phyloP scores from a whole-genome alignment of 2,113 vertebrate species.

The Dryoscopus gambensis region DNA sequence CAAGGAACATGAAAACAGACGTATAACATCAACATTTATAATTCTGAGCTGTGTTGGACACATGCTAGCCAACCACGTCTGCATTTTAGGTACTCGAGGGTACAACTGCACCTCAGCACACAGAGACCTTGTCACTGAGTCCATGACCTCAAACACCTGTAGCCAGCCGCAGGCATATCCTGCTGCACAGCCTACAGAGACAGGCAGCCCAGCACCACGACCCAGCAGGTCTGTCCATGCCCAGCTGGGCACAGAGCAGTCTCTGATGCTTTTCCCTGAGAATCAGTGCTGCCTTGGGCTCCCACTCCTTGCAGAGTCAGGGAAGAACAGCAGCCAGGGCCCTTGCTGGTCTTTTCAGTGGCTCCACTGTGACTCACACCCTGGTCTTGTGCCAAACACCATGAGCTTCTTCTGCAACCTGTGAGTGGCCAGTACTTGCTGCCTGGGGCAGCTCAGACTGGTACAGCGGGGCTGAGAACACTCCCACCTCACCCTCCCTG shows the following conservation, averaged over 20 bases:
- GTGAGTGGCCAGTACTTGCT: neutral
- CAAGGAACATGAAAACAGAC: neutral
- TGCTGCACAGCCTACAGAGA: neutral
- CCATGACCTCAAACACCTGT: fast-evolving
- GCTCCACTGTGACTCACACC: neutral
- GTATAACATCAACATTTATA: neutral
- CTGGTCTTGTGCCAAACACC: neutral
- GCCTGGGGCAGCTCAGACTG: neutral
- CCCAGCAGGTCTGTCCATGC: neutral
- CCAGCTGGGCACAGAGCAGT: neutral
- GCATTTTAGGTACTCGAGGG: neutral
- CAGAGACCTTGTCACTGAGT: neutral
- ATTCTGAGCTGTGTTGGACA: neutral
- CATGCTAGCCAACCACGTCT: neutral
- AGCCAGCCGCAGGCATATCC: neutral
- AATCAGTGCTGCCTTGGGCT: neutral
- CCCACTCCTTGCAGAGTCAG: neutral
- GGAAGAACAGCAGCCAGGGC: neutral
- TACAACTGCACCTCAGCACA: neutral
- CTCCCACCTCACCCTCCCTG: neutral
- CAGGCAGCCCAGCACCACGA: neutral
- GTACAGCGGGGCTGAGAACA: neutral
- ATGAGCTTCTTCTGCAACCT: neutral
- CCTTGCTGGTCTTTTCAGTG: neutral
- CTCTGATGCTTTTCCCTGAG: neutral